Evolutionary conservation across 2,888 invertebrate genomes (phyloP).

Genomic region (Drosophila infuscata): DNA sequence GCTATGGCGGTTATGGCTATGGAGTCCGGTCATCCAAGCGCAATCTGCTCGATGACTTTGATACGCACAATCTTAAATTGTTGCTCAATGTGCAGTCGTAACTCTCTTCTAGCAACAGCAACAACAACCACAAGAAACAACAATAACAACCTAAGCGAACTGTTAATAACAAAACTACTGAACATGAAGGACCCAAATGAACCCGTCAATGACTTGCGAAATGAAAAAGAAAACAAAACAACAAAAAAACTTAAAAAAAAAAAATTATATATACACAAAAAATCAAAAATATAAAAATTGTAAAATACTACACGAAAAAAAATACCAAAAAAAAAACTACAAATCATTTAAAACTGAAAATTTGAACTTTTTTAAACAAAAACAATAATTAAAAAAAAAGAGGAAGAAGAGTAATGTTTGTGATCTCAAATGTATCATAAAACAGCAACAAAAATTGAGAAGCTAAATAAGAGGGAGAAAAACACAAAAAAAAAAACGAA

Average conservation of each 20-base stretch:
- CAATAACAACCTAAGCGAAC: constrained; percentile 37
- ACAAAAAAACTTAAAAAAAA: constrained; percentile 34
- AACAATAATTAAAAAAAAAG: constrained; percentile 33
- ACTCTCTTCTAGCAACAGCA: constrained; percentile 51
- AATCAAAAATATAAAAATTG: constrained; percentile 66
- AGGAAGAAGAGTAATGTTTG: constrained; percentile 75
- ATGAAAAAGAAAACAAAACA: constrained; percentile 30
- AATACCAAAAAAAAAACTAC: constrained; percentile 50
- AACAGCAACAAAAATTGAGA: constrained; percentile 70
- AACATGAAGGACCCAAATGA: constrained; percentile 61
- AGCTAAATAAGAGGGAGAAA: constrained; percentile 57
- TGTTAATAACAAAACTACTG: constrained; percentile 25
- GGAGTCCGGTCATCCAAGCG: constrained; percentile 82
- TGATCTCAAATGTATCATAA: constrained; percentile 83
- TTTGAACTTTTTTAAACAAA: constrained; percentile 72
- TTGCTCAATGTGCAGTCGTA: constrained; percentile 88
- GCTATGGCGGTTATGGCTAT: constrained; percentile 68
- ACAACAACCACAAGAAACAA: constrained; percentile 50
- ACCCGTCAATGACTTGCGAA: constrained; percentile 65
- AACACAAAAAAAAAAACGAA: constrained; percentile 16
- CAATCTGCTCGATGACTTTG: constrained; percentile 85
- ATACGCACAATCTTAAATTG: constrained; percentile 88
- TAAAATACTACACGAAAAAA: constrained; percentile 55
- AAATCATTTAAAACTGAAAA: constrained; percentile 68
- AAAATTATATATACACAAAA: constrained; percentile 48